Evolutionary conservation across 2,888 invertebrate species (phyloP), one percentile per base, ranked within the genome.

Genomic region (Ophion ventricosus): DNA sequence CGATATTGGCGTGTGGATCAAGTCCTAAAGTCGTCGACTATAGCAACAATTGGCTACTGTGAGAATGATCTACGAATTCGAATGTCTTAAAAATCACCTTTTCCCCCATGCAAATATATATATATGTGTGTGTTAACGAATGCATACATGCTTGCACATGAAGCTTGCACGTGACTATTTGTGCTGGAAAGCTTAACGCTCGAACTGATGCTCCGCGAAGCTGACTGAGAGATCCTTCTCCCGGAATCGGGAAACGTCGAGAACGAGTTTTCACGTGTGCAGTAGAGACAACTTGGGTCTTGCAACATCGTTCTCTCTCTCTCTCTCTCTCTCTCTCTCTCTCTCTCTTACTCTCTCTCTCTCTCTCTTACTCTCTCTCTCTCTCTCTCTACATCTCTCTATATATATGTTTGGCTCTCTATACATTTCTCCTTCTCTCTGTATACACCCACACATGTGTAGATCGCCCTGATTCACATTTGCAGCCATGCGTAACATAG

Each of bases 161-260:
- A 59, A 26, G 67, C 56, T 25, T 20, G 77, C 14, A 80, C 54
- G 17, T 14, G 40, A 69, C 61, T 54, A 78, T 70, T 43, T 69
- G 63, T 67, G 76, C 26, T 29, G 26, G 49, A 35, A 43, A 67
- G 74, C 78, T 84, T 84, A 81, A 84, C 84, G 84, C 81, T 81
- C 78, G 84, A 81, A 78, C 70, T 84, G 78, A 40, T 81, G 78
- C 84, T 84, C 70, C 74, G 10, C 75, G 81, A 75, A 78, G 84
- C 81, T 75, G 59, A 75, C 84, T 64, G 70, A 70, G 61, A 66
- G 81, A 84, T 84, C 81, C 69, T 84, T 63, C 35, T 72, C 69
- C 40, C 26, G 64, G 64, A 80, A 77, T 73, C 69, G 80, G 80
- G 73, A 81, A 81, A 84, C 56, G 81, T 81, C 75, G 84, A 75